Conservation (phyloP, 1,140 invertebrate genomes). For the Aradophagus sp. region DNA sequence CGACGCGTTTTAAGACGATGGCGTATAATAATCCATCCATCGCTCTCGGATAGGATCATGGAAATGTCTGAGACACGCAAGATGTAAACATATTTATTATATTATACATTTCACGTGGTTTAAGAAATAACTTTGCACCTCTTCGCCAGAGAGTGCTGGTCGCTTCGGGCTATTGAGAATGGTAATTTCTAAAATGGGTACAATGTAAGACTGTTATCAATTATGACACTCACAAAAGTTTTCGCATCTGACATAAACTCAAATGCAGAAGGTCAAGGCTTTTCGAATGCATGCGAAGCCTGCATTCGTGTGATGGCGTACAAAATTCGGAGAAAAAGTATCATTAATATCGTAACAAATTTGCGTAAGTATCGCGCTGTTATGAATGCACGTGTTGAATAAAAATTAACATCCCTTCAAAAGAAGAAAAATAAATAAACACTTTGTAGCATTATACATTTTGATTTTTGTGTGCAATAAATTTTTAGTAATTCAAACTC, state of each 20-base stretch:
- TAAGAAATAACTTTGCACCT: slow-evolving; percentile 29
- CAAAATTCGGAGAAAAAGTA: too few species aligned
- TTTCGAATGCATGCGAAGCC: slow-evolving; percentile 3
- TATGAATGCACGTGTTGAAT: too few species aligned
- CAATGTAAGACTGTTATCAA: slow-evolving; percentile 30
- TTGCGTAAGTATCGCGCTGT: too few species aligned
- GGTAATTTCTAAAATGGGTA: slow-evolving; percentile 34
- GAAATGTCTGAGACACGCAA: slow-evolving; percentile 38
- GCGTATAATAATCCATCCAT: slow-evolving; percentile 34
- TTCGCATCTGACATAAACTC: slow-evolving; percentile 6
- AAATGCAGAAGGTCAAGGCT: slow-evolving; percentile 12
- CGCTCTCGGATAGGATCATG: slow-evolving; percentile 18
- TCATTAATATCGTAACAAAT: too few species aligned
- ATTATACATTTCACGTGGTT: slow-evolving; percentile 32
- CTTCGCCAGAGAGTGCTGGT: neutral
- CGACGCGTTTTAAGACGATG: slow-evolving; percentile 29
- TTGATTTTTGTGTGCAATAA: too few species aligned
- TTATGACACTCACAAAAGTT: slow-evolving; percentile 24
- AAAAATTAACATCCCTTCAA: too few species aligned
- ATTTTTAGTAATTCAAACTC: too few species aligned
- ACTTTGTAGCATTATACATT: too few species aligned
- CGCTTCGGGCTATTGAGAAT: slow-evolving; percentile 2
- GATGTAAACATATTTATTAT: slow-evolving; percentile 48
- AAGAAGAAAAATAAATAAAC: too few species aligned
- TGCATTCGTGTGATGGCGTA: slow-evolving; percentile 4